Evolutionary conservation across 2,113 vertebrate species (phyloP).

Genomic region (Podiceps cristatus): DNA sequence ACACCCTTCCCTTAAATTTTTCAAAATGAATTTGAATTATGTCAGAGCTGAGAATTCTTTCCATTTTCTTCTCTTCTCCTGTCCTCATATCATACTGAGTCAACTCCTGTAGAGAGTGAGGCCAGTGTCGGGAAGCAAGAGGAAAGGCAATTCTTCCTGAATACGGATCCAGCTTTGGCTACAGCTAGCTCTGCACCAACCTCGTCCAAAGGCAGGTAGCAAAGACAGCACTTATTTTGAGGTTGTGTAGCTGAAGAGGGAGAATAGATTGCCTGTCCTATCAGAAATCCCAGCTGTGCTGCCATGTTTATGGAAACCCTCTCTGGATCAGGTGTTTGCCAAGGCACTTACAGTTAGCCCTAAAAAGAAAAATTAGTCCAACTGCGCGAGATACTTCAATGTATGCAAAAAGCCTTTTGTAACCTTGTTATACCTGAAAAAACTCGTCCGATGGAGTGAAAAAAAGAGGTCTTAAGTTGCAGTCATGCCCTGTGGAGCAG

Average conservation of each 20-base stretch:
- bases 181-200: background rate
- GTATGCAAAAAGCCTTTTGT: background rate
- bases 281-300: constrained; percentile 68
- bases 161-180: background rate
- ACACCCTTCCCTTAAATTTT: background rate
- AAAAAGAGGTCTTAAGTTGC: background rate
- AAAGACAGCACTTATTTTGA: background rate
- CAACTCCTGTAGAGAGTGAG: background rate
- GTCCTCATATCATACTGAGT: background rate
- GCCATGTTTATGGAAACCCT: background rate
- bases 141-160: background rate
- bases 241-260: background rate
- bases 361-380: background rate
- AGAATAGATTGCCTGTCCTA: background rate
- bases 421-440: background rate
- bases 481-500: background rate
- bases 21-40: background rate
- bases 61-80: background rate
- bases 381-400: background rate
- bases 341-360: constrained; percentile 17
- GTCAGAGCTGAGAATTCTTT: background rate
- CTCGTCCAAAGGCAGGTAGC: background rate
- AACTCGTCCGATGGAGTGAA: background rate
- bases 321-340: constrained; percentile 23
- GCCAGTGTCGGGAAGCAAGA: background rate